These are phyloP conservation scores for Siphlonurus alternatus DNA, from an alignment of 2,888 invertebrate species.

Conservation along the genomic window DNA sequence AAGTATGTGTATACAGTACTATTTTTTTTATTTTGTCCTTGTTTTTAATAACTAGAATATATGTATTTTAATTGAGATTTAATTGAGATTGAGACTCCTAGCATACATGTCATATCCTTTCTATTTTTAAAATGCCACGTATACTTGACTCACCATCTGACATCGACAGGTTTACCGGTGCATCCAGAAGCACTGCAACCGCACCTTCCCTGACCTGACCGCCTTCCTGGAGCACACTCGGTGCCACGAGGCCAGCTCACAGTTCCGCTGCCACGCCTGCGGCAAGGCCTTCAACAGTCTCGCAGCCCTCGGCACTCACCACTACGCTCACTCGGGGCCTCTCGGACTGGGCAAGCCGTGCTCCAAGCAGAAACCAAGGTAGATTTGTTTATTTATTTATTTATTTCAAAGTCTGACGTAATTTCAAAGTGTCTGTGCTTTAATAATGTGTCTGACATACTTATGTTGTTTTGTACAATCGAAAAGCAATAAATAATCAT, in stretches of 20 bases:
- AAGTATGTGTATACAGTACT: too few species aligned
- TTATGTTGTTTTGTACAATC: too few species aligned
- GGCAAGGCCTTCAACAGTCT: conserved; percentile 35
- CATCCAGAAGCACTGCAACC: conserved; percentile 41
- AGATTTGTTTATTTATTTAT: conserved; percentile 1
- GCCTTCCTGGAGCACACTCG: conserved; percentile 42
- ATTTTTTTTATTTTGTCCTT: too few species aligned
- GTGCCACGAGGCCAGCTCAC: conserved; percentile 31
- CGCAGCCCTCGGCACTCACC: conserved; percentile 42
- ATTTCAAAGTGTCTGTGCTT: too few species aligned
- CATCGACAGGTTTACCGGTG: conserved; percentile 39
- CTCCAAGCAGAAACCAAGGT: conserved; percentile 14
- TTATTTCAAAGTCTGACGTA: neutral
- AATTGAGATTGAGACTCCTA: too few species aligned
- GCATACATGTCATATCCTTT: too few species aligned
- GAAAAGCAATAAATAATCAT: too few species aligned
- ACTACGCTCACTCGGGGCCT: conserved; percentile 34
- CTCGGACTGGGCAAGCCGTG: neutral
- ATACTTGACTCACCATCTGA: too few species aligned
- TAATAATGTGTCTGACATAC: too few species aligned
- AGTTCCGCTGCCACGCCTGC: conserved; percentile 45
- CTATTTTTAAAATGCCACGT: too few species aligned
- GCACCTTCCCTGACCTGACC: conserved; percentile 41
- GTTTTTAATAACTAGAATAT: too few species aligned
- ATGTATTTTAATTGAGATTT: too few species aligned